These are phyloP conservation scores for Antechinus stuartii DNA, from an alignment of 2,113 vertebrate genomes.

Conservation along the genomic window DNA sequence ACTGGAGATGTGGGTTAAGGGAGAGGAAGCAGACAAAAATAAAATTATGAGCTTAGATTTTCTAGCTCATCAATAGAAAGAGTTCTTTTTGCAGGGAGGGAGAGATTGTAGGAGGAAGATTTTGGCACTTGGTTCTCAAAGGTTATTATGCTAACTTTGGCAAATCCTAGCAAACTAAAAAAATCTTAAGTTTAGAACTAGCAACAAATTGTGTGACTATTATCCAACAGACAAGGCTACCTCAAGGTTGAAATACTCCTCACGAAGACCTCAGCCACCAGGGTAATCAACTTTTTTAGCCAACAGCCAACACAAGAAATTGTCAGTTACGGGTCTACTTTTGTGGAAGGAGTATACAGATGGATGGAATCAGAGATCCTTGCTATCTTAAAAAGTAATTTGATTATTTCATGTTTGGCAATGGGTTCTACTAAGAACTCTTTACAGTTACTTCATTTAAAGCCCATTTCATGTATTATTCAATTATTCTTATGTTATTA, in stretches of 20 bases:
- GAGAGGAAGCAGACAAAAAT: neutral
- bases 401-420: neutral
- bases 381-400: neutral
- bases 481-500: neutral
- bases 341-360: neutral
- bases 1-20: neutral
- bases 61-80: neutral
- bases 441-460: neutral
- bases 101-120: neutral
- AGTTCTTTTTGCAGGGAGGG: neutral
- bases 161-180: neutral
- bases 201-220: neutral
- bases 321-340: neutral
- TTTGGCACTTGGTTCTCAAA: neutral
- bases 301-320: neutral
- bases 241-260: neutral
- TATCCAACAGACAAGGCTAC: neutral
- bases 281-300: neutral
- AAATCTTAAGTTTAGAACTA: neutral
- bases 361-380: neutral
- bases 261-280: neutral
- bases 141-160: neutral
- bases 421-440: neutral
- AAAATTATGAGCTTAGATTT: neutral
- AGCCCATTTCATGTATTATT: neutral